Percentiles rank a stretch among this genome's conserved stretches.
Conservation (phyloP, 2,797 vertebrate species). For the Tauraco hartlaubi region DNA sequence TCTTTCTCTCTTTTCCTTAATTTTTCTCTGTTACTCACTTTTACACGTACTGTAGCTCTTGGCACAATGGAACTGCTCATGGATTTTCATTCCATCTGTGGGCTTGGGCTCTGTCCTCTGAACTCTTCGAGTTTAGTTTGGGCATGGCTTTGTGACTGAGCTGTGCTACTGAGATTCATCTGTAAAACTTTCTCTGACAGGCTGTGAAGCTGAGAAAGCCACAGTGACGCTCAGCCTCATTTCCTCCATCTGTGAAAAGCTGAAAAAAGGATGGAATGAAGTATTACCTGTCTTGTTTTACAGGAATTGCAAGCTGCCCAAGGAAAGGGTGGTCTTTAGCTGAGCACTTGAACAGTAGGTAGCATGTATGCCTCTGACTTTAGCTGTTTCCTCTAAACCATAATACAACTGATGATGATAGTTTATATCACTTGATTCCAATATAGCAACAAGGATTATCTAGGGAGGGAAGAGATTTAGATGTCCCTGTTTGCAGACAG, state of each 20-base stretch:
- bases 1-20: not conserved
- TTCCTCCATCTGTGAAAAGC: slow-evolving; percentile 3
- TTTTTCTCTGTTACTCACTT: not conserved
- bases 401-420: not conserved
- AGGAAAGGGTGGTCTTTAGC: not conserved
- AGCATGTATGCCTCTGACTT: not conserved
- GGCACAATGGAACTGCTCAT: not conserved
- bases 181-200: not conserved
- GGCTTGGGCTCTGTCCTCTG: not conserved
- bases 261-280: not conserved
- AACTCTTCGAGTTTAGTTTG: not conserved
- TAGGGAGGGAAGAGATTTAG: not conserved
- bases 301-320: not conserved
- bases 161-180: not conserved
- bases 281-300: not conserved
- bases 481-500: not conserved
- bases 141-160: not conserved
- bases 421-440: not conserved
- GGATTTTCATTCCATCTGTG: not conserved
- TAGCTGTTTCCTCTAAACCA: not conserved
- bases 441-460: not conserved
- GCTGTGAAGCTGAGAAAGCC: not conserved
- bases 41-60: not conserved
- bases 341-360: not conserved
- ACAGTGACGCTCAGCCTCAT: not conserved